phyloP scores from a whole-genome alignment of 1,140 invertebrate species.

The Mactra quadrangularis region DNA sequence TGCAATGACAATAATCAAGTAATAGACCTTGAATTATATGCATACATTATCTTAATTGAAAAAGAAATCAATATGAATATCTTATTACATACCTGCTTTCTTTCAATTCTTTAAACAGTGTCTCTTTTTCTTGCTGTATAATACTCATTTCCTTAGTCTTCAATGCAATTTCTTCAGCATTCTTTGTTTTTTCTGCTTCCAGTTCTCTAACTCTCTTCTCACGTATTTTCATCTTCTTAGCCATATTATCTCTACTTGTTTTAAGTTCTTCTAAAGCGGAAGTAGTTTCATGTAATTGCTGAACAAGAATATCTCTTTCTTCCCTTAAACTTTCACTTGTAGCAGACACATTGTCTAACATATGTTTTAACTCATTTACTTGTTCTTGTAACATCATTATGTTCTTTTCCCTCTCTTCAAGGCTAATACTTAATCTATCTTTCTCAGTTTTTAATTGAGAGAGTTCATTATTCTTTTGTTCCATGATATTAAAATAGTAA shows the following conservation, averaged over 20 bases:
- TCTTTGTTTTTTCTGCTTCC: conserved; percentile 74
- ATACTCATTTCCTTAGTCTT: conserved; percentile 71
- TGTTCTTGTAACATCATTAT: conserved; percentile 74
- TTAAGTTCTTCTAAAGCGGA: conserved; percentile 74
- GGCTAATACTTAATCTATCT: conserved; percentile 74
- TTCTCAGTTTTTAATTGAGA: conserved; percentile 65
- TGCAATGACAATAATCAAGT: too few species aligned
- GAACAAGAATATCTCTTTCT: conserved; percentile 75
- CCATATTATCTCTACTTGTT: conserved; percentile 68
- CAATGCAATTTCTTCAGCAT: conserved; percentile 67
- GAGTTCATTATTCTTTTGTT: conserved; percentile 76
- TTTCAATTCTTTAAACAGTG: conserved; percentile 74
- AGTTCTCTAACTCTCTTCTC: conserved; percentile 76
- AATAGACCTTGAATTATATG: too few species aligned
- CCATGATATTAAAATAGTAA: conserved; percentile 71
- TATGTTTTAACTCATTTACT: conserved; percentile 71
- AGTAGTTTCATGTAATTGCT: conserved; percentile 72
- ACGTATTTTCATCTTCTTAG: conserved; percentile 76
- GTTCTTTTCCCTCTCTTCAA: conserved; percentile 80
- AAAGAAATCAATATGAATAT: too few species aligned
- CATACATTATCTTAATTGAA: too few species aligned
- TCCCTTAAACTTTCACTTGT: conserved; percentile 73
- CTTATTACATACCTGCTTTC: conserved; percentile 77
- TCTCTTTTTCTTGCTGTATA: conserved; percentile 76
- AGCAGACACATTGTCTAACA: conserved; percentile 73